These are phyloP conservation scores for Andrena trimmerana DNA, from an alignment of 2,888 invertebrate species.

Conservation along the genomic window DNA sequence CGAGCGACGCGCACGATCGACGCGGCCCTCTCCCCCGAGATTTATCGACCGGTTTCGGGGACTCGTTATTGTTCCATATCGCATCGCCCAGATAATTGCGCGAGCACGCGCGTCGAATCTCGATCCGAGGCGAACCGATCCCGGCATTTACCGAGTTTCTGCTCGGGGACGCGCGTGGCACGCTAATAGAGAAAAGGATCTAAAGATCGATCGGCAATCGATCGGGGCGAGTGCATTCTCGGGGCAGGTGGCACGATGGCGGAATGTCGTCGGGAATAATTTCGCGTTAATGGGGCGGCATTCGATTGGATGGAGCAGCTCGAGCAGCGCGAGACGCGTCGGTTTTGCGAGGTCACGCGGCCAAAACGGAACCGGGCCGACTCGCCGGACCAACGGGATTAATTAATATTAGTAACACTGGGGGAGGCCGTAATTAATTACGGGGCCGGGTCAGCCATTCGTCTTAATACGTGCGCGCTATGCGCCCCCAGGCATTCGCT, in stretches of 20 bases:
- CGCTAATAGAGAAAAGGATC: not conserved
- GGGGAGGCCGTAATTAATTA: conserved; percentile 78
- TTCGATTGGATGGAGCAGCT: conserved; percentile 3
- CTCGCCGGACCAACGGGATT: conserved; percentile 67
- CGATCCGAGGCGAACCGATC: conserved; percentile 10
- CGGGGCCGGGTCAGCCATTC: conserved; percentile 71
- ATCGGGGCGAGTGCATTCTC: not conserved
- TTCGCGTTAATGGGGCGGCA: conserved; percentile 31
- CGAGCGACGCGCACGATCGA: conserved; percentile 46
- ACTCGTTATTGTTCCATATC: conserved; percentile 59
- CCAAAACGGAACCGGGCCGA: conserved; percentile 27
- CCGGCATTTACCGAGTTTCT: no score
- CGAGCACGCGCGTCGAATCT: conserved; percentile 49
- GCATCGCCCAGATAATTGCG: conserved; percentile 36
- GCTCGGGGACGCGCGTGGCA: not conserved
- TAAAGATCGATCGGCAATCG: not conserved
- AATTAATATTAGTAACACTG: conserved; percentile 81
- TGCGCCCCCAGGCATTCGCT: conserved; percentile 71
- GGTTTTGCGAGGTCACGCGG: conserved; percentile 54
- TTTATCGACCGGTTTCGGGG: conserved; percentile 61
- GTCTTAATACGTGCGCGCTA: conserved; percentile 75
- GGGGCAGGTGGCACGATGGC: not conserved
- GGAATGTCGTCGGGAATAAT: conserved; percentile 32
- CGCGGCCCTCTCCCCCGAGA: conserved; percentile 46
- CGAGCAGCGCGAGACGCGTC: not conserved